Base-by-base conservation (phyloP, 2,113 vertebrate genomes). In the Podocnemis expansa region DNA sequence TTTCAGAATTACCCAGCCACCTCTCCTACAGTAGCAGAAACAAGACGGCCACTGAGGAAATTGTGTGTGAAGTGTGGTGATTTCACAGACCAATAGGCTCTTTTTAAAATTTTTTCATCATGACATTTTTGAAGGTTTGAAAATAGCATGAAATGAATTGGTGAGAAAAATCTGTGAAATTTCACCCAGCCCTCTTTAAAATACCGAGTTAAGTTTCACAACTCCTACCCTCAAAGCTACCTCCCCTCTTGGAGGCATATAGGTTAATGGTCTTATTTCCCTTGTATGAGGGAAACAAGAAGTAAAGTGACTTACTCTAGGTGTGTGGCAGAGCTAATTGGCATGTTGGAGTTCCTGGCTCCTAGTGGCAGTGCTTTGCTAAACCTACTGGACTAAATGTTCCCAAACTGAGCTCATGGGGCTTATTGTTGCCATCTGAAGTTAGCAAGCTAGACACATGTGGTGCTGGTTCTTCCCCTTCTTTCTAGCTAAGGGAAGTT, bases 251-350 rank as follows among this genome's bases (percentile, higher is more conserved):
- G 34, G 67, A 70, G 67, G 10, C 41, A 38, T 22, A 12, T 75
- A 8, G 70, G 41, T 43, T 43, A 75, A 11, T 43, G 11, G 38
- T 75, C 43, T 75, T 75, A 43, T 27, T 19, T 5, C 22, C 17
- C 10, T 75, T 45, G 21, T 43, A 10, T 43, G 41, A 45, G 38
- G 70, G 38, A 75, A 75, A 27, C 41, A 10, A 43, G 70, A 27
- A 75, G 70, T 43, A 24, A 75, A 43, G 41, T 25, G 41, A 41
- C 70, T 24, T 45, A 2, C 41, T 38, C 1, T 0, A 5, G 2
- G 2, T 1, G 58, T 82, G 41, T 8, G 85, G 16, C 54, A 43
- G 80, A 27, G 78, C 47, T 79, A 19, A 11, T 14, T 25, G 2
- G 80, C 54, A 29, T 24, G 5, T 24, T 43, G n/a, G n/a, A 75